Percentiles rank a stretch among this genome's conserved stretches.
Evolutionary conservation across 2,888 invertebrate species (phyloP).

Genomic region (Minunthozetes semirufus): DNA sequence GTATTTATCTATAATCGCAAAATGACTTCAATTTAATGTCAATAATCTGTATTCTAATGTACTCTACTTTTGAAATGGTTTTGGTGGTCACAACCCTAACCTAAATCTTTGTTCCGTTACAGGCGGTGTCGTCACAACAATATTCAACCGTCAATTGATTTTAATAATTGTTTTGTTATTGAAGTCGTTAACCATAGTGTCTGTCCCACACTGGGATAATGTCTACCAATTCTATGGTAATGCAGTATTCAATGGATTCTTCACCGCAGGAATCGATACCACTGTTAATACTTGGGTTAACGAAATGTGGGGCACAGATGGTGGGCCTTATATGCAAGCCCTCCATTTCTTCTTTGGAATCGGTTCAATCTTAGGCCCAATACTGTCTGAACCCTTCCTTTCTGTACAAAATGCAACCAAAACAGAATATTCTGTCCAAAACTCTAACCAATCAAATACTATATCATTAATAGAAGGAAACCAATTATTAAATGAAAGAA

Average conservation of each 20-base stretch:
- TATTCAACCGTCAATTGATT: slow-evolving; percentile 34
- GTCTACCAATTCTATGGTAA: slow-evolving; percentile 33
- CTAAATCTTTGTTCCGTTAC: neutral
- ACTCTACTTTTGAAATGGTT: too few relatives aligned
- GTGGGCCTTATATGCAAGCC: slow-evolving; percentile 35
- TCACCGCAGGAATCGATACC: slow-evolving; percentile 31
- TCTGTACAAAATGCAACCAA: neutral
- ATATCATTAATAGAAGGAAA: too few relatives aligned
- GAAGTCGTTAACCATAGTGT: slow-evolving; percentile 28
- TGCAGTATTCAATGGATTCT: slow-evolving; percentile 35
- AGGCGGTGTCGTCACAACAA: slow-evolving; percentile 32
- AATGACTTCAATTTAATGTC: too few relatives aligned
- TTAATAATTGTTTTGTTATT: slow-evolving; percentile 31
- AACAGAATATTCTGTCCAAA: neutral
- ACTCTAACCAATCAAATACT: neutral
- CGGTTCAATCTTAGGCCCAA: slow-evolving; percentile 27
- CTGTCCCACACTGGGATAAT: slow-evolving; percentile 32
- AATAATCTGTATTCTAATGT: too few relatives aligned
- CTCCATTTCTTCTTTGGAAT: slow-evolving; percentile 36
- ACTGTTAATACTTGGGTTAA: slow-evolving; percentile 35
- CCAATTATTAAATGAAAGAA: neutral
- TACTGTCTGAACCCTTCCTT: slow-evolving; percentile 34
- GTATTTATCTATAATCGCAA: too few relatives aligned
- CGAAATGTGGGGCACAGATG: slow-evolving; percentile 32
- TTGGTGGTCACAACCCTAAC: too few relatives aligned